Base-by-base conservation (phyloP, 2,888 invertebrate genomes). In the Chironomus riparius region DNA sequence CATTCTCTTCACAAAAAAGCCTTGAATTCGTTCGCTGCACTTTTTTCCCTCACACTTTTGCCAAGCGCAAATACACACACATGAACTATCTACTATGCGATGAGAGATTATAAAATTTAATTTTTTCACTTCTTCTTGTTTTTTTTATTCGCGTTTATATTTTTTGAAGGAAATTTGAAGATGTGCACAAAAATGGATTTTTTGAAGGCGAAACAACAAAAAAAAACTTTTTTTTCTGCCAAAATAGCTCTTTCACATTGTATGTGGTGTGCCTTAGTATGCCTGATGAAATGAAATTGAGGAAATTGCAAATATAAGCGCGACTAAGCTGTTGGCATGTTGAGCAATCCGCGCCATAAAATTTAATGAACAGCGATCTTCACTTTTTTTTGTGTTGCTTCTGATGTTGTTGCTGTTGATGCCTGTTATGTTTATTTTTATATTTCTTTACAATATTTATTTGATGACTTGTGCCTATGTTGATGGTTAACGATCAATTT, bases 1-100 rank as follows among this genome's bases (percentile, higher is more conserved):
- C 65, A 21, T 65, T 38, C n/a, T 68, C 68, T 10, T 15, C 28
- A 38, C 15, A 12, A 68, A 62, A 68, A 68, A 76, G 76, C 76
- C 76, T 76, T 76, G 76, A 76, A 76, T 47, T 76, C 76, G 76
- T 76, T 76, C 76, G 76, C 69, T 76, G 76, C 76, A 76, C 76
- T 76, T 76, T 76, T 76, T 48, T 15, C 69, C 21, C 69, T 28
- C 68, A 68, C 74, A 68, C 74, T 74, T 21, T 21, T 65, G 74
- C 68, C 74, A 74, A 65, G 65, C 21, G 65, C 56, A 56, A 56
- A 56, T 56, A 10, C 74, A 61, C 74, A 74, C 74, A 62, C 62
- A 73, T 38, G n/a, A 4, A 68, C 28, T n/a, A 47, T 47, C n/a
- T 62, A 68, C n/a, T 21, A 47, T 38, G 38, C 38, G 38, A 38